Conservation (phyloP, 64 coral and sea anemone genomes). For the Porites australiensis region DNA sequence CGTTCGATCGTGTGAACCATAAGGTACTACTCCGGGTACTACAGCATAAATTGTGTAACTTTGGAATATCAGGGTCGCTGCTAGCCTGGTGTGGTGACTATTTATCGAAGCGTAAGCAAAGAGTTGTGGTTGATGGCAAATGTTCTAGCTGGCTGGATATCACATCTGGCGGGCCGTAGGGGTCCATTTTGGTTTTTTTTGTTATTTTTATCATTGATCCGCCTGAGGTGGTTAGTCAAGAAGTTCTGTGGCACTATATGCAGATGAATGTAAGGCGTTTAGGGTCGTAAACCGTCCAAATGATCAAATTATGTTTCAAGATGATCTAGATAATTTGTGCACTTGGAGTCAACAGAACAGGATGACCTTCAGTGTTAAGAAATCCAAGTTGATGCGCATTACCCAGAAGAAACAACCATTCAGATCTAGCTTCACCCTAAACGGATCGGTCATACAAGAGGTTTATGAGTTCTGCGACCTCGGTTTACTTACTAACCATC, state of each 20-base stretch:
- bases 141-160: slow-evolving; percentile 13
- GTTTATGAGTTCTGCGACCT: slow-evolving; percentile 6
- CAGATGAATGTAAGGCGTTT: slow-evolving; percentile 35
- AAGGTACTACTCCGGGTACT: slow-evolving; percentile 10
- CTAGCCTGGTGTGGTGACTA: slow-evolving; percentile 21
- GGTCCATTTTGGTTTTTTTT: slow-evolving; percentile 36
- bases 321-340: slow-evolving; percentile 14
- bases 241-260: slow-evolving; percentile 30
- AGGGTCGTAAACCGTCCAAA: slow-evolving; percentile 4
- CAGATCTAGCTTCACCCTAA: not conserved
- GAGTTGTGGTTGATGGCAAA: slow-evolving; percentile 40
- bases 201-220: slow-evolving; percentile 37
- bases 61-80: slow-evolving; percentile 43
- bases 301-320: slow-evolving; percentile 20
- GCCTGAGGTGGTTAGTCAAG: not conserved
- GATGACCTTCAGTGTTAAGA: slow-evolving; percentile 59
- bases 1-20: slow-evolving; percentile 55
- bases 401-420: slow-evolving; percentile 52
- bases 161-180: slow-evolving; percentile 9
- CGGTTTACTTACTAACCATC: not conserved
- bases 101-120: slow-evolving; percentile 26
- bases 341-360: slow-evolving; percentile 46
- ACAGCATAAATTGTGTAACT: slow-evolving; percentile 39
- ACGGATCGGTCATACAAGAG: slow-evolving; percentile 6
- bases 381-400: slow-evolving; percentile 24